Percentiles rank a stretch among this genome's conserved stretches.
Conservation (phyloP, 2,888 invertebrate species). For the Dromius quadrimaculatus region DNA sequence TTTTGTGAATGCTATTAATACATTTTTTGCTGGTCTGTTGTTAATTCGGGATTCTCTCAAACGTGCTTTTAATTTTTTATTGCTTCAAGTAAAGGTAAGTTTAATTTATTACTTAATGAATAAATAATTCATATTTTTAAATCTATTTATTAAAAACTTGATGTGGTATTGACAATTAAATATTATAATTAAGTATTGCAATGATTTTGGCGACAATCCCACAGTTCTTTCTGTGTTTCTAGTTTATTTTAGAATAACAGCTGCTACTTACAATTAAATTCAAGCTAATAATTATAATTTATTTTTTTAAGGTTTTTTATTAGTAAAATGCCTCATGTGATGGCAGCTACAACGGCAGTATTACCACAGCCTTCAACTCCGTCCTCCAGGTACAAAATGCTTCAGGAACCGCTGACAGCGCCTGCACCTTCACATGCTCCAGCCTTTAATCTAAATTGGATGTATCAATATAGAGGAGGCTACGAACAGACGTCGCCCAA, state of each 20-base stretch:
- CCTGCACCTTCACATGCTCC: conserved; percentile 14
- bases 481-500: conserved; percentile 38
- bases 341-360: conserved; percentile 59
- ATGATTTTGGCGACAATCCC: no score
- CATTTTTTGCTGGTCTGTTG: conserved; percentile 49
- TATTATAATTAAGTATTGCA: no score
- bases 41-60: conserved; percentile 39
- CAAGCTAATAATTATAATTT: no score
- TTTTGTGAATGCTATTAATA: conserved; percentile 49
- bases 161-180: no score
- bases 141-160: no score
- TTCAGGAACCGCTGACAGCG: conserved; percentile 53
- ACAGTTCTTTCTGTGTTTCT: no score
- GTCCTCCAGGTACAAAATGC: conserved; percentile 34
- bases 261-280: no score
- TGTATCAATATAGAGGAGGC: conserved; percentile 37
- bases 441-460: conserved; percentile 36
- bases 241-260: no score
- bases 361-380: conserved; percentile 55
- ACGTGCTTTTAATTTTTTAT: not conserved
- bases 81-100: not conserved
- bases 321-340: conserved; percentile 48
- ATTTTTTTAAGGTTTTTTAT: no score
- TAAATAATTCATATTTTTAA: no score
- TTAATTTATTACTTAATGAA: not conserved